phyloP scores from a whole-genome alignment of 1,140 invertebrate genomes.

The Tetragonula clypearis region DNA sequence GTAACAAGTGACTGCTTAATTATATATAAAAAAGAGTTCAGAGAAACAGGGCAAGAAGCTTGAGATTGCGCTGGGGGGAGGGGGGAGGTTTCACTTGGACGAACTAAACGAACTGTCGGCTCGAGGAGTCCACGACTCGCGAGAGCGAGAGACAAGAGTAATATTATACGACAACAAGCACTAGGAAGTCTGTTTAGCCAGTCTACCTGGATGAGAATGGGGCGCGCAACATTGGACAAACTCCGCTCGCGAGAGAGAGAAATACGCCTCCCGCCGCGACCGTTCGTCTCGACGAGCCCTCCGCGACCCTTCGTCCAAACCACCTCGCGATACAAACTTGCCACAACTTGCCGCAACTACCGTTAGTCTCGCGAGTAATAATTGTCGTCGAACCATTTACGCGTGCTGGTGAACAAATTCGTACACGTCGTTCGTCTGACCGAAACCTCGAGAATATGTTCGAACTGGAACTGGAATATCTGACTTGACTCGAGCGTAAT shows the following conservation, averaged over 20 bases:
- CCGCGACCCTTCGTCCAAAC: conserved; percentile 23
- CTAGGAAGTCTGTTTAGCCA: not conserved
- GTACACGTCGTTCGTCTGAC: not conserved
- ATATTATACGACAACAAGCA: conserved; percentile 14
- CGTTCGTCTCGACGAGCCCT: conserved; percentile 39
- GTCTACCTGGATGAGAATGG: not conserved
- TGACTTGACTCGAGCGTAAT: too few species aligned
- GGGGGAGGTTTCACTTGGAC: not conserved
- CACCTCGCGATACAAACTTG: conserved; percentile 50
- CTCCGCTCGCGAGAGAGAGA: conserved; percentile 15
- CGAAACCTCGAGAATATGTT: not conserved
- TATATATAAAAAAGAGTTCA: too few species aligned
- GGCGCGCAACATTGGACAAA: conserved; percentile 5
- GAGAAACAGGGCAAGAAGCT: not conserved
- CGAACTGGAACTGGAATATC: not conserved
- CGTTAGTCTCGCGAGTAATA: conserved; percentile 40
- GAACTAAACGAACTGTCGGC: not conserved
- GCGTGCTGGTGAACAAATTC: conserved; percentile 2
- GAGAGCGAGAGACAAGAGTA: conserved; percentile 16
- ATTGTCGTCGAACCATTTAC: conserved; percentile 27
- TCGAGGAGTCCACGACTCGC: not conserved
- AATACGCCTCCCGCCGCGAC: conserved; percentile 26
- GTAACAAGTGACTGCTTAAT: too few species aligned
- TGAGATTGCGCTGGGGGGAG: not conserved
- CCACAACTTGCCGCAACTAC: conserved; percentile 47